phyloP scores from a whole-genome alignment of 1,140 invertebrate genomes.

The Halesus radiatus region DNA sequence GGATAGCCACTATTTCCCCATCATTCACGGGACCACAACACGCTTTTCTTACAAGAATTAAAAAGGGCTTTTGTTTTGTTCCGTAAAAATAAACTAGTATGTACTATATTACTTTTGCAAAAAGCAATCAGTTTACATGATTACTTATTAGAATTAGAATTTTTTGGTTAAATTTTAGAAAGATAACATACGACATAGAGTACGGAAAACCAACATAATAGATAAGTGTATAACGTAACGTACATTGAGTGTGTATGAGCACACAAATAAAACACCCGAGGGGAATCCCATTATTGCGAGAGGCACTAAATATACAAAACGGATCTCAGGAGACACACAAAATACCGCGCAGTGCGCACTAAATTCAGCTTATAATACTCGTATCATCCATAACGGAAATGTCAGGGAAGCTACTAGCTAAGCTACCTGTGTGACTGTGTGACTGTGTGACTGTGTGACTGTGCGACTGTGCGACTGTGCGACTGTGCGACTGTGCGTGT shows the following conservation, averaged over 20 bases:
- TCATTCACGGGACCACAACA: background rate
- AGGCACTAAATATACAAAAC: slow-evolving; percentile 41
- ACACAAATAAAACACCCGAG: slow-evolving; percentile 11
- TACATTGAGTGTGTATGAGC: background rate
- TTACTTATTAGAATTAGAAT: too few species aligned
- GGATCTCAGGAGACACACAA: slow-evolving; percentile 39
- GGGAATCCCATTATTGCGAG: slow-evolving; percentile 41
- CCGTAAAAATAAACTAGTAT: too few species aligned
- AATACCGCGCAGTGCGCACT: slow-evolving; percentile 39
- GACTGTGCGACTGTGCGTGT: too few species aligned
- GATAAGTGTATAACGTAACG: background rate
- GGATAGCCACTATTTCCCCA: slow-evolving; percentile 10
- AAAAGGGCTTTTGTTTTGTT: background rate
- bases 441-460: too few species aligned
- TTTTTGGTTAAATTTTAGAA: too few species aligned
- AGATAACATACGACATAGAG: too few species aligned
- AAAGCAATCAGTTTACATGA: too few species aligned
- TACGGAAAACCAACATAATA: background rate
- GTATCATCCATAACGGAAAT: slow-evolving; percentile 33
- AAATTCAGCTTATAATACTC: slow-evolving; percentile 35
- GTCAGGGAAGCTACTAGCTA: slow-evolving; percentile 7
- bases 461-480: background rate
- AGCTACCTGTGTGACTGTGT: background rate
- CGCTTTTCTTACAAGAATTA: slow-evolving; percentile 14
- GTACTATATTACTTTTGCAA: too few species aligned